A percentile compares a stretch with the other conserved stretches of the same genome.
These are phyloP conservation scores for Helarctos malayanus DNA, from an alignment of 2,797 vertebrate species.

Conservation along the genomic window DNA sequence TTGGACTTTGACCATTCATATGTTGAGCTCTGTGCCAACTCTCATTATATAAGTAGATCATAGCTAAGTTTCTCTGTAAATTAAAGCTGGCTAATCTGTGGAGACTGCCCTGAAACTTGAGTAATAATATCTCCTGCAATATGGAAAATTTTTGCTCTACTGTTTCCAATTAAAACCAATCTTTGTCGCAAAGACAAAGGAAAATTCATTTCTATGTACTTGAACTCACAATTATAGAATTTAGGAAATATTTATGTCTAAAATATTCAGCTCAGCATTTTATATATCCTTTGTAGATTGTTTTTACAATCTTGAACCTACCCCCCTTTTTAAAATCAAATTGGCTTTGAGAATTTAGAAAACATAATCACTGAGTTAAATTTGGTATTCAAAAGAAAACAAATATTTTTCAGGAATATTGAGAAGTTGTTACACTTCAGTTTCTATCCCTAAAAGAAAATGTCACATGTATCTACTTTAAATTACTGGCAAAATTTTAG, in stretches of 20 bases:
- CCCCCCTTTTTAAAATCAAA: conserved; percentile 33
- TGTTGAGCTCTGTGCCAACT: conserved; percentile 63
- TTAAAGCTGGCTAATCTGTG: conserved; percentile 54
- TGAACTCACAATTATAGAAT: conserved; percentile 53
- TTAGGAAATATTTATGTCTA: conserved; percentile 58
- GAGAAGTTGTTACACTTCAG: neutral
- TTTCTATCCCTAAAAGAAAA: neutral
- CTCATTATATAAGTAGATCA: conserved; percentile 66
- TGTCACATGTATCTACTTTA: neutral
- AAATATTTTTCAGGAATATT: neutral
- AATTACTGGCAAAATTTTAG: conserved; percentile 37
- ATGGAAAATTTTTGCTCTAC: conserved; percentile 57
- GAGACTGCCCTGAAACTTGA: conserved; percentile 52
- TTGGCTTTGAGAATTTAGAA: conserved; percentile 68
- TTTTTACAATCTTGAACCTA: conserved; percentile 40
- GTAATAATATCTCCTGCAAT: conserved; percentile 54
- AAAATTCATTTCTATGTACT: conserved; percentile 66
- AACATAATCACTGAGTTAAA: conserved; percentile 48
- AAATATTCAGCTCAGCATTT: conserved; percentile 62
- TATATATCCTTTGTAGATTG: conserved; percentile 45
- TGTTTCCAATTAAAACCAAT: conserved; percentile 77
- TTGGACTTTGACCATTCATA: conserved; percentile 68
- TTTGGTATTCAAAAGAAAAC: conserved; percentile 47
- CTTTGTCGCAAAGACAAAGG: conserved; percentile 67
- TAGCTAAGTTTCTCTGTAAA: conserved; percentile 62